Evolutionary conservation across 23 tunicate genomes (phyloP), one percentile per base, ranked within the genome.

Genomic region (Trididemnum miniatum): DNA sequence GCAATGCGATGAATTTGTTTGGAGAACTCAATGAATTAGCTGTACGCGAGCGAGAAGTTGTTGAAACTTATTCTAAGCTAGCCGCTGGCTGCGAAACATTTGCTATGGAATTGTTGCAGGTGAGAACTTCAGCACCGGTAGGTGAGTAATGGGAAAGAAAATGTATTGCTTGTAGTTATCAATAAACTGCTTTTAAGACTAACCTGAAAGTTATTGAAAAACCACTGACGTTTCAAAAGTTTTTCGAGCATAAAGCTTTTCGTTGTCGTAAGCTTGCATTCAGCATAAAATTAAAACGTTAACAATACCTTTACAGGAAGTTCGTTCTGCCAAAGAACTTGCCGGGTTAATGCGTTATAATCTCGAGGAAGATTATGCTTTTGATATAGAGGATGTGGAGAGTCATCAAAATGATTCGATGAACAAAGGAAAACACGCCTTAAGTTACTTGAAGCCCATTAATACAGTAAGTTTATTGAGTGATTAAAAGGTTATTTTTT

Each of bases 261-360:
- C n/a, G n/a, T n/a, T n/a, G n/a, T n/a, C n/a, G n/a, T n/a, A n/a
- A n/a, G n/a, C n/a, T n/a, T n/a, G n/a, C n/a, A n/a, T n/a, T n/a
- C n/a, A n/a, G n/a, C n/a, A n/a, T n/a, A n/a, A n/a, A n/a, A n/a
- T n/a, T n/a, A n/a, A n/a, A n/a, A n/a, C n/a, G n/a, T n/a, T n/a
- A n/a, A n/a, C n/a, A n/a, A n/a, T n/a, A n/a, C n/a, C n/a, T 23
- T 71, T 65, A 50, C 35, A 92, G 97, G 92, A 87, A 78, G 97
- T 92, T 0, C 79, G 97, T n/a, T 92, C 97, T 4, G 86, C 97
- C 32, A 87, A 73, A 34, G 97, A 92, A 44, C 59, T 92, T 23
- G 97, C 97, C 0, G 97, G 87, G 65, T 36, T 92, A 33, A 92
- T 92, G 97, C 35, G 85, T 31, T 92, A 87, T 63, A 89, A 90